Base-by-base conservation (phyloP, 2,797 vertebrate species). In the Siniperca obscura region DNA sequence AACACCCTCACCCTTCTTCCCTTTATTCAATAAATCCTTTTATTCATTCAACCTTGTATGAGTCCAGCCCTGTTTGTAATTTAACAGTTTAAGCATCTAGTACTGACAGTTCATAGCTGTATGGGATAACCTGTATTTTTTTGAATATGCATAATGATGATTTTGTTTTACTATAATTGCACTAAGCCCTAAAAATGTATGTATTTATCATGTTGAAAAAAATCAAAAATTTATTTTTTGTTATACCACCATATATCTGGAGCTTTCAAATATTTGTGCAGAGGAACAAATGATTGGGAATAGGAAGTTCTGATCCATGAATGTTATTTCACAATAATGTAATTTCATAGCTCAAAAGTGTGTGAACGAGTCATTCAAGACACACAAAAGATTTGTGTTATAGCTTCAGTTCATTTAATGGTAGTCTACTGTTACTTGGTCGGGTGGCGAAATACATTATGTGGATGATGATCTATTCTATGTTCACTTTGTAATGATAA, bases 391-490 rank as follows among this genome's bases (percentile, higher is more conserved):
- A 36, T 46, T 19, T 67, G 7, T 52, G 7, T 59, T 19, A 42
- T 13, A 65, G 27, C 16, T 50, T 30, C 12, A 48, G n/a, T 13
- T 71, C 1, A 52, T 40, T 5, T 56, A 67, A 64, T 36, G 22
- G 19, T 4, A 59, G 2, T 56, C 3, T 14, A 14, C 36, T 34
- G 36, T 55, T 42, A 36, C 71, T 53, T 57, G 3, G 40, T 40
- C 52, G 6, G 61, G 10, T 22, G 2, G 10, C 14, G 14, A 59
- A 8, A 3, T 1, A 46, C 11, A 3, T 1, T 59, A 59, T 67
- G 38, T 22, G 11, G 59, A 74, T 60, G 25, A 66, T 65, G 4
- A n/a, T 79, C 3, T 66, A 53, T 14, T 78, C 14, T 57, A 66
- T 61, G n/a, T 66, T 80, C 4, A 46, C 5, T 34, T 34, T 42